Evolutionary conservation across 2,888 invertebrate species (phyloP).

Genomic region (Aphodius sticticus): DNA sequence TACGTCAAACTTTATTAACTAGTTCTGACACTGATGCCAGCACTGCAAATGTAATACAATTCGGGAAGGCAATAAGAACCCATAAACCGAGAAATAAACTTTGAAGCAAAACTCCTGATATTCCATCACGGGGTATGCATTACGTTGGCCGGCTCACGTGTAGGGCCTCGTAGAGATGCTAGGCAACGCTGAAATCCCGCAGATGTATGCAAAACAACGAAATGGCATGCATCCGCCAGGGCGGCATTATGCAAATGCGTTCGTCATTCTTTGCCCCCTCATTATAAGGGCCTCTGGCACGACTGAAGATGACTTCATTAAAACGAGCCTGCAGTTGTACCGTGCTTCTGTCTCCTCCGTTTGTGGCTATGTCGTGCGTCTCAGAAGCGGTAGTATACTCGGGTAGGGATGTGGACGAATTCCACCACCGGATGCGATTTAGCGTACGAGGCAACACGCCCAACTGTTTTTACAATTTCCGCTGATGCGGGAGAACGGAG

Average conservation of each 20-base stretch:
- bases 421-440: not conserved
- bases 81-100: not conserved
- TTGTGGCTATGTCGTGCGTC: not conserved
- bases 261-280: not conserved
- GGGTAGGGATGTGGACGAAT: not conserved
- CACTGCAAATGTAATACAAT: too few species aligned
- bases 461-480: not conserved
- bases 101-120: not conserved
- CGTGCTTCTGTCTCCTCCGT: not conserved
- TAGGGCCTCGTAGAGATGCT: not conserved
- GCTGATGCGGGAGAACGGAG: not conserved
- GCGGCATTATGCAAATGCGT: not conserved
- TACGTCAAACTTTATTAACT: too few species aligned
- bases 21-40: too few species aligned
- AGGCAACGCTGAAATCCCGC: not conserved
- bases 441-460: not conserved
- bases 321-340: not conserved
- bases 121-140: not conserved
- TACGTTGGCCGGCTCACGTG: not conserved
- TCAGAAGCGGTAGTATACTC: not conserved
- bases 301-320: slow-evolving; percentile 4
- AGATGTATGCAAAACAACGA: not conserved
- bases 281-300: not conserved
- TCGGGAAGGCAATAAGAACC: too few species aligned
- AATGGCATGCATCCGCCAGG: not conserved